These are phyloP conservation scores for Leucosticte australis DNA, from an alignment of 2,113 vertebrate genomes.

Conservation along the genomic window DNA sequence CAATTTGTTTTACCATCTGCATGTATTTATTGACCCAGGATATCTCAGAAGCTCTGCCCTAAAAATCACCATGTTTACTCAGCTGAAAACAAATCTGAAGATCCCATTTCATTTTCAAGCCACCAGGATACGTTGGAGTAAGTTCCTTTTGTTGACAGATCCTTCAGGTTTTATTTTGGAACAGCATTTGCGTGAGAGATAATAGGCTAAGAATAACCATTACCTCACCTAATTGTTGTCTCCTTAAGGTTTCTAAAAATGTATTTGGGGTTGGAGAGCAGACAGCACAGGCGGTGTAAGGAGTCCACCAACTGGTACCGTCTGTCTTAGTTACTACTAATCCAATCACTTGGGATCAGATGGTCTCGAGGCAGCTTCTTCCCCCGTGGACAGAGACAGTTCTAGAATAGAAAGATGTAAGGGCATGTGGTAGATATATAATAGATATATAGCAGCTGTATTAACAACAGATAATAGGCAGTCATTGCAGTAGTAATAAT, in stretches of 20 bases:
- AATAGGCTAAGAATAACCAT: conserved; percentile 52
- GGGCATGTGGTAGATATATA: neutral
- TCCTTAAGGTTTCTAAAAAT: conserved; percentile 52
- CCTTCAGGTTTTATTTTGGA: conserved; percentile 48
- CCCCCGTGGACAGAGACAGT: neutral
- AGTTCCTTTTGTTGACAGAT: neutral
- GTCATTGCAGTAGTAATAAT: neutral
- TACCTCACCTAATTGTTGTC: conserved; percentile 52
- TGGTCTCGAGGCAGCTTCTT: neutral
- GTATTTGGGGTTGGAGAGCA: neutral
- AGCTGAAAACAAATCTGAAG: conserved; percentile 26
- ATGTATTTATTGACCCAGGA: conserved; percentile 11
- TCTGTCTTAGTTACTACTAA: conserved; percentile 19
- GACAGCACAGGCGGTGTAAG: neutral
- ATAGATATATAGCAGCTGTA: neutral
- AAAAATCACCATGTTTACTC: conserved; percentile 16
- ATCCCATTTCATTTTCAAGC: neutral
- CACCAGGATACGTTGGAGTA: neutral
- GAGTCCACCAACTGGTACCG: conserved; percentile 43
- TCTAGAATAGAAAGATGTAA: neutral
- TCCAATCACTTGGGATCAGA: conserved; percentile 33
- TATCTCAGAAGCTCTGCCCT: neutral
- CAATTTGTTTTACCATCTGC: conserved; percentile 42
- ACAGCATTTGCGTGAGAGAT: conserved; percentile 29
- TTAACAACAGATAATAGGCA: neutral